Base-by-base conservation (phyloP, 1,140 invertebrate genomes). In the Bombus pascuorum region DNA sequence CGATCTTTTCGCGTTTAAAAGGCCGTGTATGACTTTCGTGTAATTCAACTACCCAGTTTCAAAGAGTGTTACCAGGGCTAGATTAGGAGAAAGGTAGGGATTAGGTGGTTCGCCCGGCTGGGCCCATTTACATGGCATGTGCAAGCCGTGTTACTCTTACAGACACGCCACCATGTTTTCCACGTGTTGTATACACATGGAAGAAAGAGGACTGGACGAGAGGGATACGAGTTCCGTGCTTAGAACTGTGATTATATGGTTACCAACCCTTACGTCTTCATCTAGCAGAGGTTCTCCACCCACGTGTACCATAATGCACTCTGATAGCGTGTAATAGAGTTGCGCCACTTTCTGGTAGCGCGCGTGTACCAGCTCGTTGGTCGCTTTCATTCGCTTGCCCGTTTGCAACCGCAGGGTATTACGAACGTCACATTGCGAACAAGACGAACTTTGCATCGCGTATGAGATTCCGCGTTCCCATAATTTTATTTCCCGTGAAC, bases 271-370 rank as follows among this genome's bases (percentile, higher is more conserved):
- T 91, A 93, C 83, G 86, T 92, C 92, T 93, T 93, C 91, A 93
- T 93, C 89, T 87, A 87, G 78, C 83, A 42, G 81, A 83, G 86
- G 81, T 75, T 83, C 78, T 76, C 90, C 82, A 75, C 88, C 84
- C 86, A 84, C 44, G 76, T 76, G 75, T 90, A 86, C 88, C 88
- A 83, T 91, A 92, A 91, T 90, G 91, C 86, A 91, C 90, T 86
- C 81, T 88, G 83, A 72, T 89, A 87, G 81, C 65, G 87, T 92
- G 90, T 93, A 93, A 93, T 93, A 93, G 90, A 93, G 92, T 92
- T 92, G 90, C 89, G 84, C 89, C 87, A 91, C 83, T 93, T 93
- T 91, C 92, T 91, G 88, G 22, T 53, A 22, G 47, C 47, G 47
- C 47, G 47, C 47, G 47, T 66, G 42, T 18, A 12, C n/a, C 3